Percentiles rank a stretch among this genome's conserved stretches.
phyloP scores from a whole-genome alignment of 2,888 invertebrate genomes.

The Drosophila kanekoi region DNA sequence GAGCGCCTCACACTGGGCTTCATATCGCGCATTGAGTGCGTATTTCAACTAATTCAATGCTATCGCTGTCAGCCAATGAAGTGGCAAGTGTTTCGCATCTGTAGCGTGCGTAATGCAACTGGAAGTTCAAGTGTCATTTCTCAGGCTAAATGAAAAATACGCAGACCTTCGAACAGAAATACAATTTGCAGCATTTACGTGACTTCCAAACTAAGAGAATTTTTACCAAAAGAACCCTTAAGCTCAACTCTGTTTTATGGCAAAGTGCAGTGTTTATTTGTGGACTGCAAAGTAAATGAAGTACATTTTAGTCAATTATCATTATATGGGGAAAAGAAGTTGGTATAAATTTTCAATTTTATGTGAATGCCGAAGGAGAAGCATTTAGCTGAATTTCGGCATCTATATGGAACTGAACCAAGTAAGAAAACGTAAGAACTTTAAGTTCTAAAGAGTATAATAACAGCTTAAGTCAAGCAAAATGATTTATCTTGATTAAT shows the following conservation, averaged over 20 bases:
- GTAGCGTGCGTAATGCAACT: conserved; percentile 39
- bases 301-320: not conserved
- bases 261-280: not conserved
- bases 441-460: no score
- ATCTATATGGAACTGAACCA: no score
- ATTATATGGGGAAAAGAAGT: no score
- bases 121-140: conserved; percentile 38
- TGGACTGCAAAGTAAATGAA: conserved; percentile 1
- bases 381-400: no score
- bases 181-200: conserved; percentile 65
- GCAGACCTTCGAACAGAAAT: conserved; percentile 30
- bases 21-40: conserved; percentile 26
- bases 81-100: conserved; percentile 60
- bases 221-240: conserved; percentile 1
- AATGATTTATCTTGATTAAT: no score
- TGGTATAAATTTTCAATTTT: no score
- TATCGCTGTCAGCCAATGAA: conserved; percentile 64
- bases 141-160: conserved; percentile 37
- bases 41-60: conserved; percentile 55
- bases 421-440: no score
- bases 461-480: no score
- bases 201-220: conserved; percentile 50
- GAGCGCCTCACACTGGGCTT: conserved; percentile 20
- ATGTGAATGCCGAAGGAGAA: no score
- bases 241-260: not conserved